Evolutionary conservation across 2,113 vertebrate genomes (phyloP).

Genomic region (Pica pica): DNA sequence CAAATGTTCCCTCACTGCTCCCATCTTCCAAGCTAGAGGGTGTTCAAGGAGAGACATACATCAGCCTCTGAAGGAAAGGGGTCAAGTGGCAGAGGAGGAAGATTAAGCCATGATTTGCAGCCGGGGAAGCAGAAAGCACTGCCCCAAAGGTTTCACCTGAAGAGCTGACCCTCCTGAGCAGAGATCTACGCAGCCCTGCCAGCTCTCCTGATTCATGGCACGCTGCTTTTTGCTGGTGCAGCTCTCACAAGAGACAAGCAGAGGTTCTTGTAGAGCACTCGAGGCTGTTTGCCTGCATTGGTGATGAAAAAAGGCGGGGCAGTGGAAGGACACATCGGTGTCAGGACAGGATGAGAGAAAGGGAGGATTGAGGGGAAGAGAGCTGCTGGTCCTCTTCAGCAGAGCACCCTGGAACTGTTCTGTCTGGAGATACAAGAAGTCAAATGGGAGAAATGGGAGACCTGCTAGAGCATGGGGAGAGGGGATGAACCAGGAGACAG

Average conservation of each 20-base stretch:
- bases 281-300: neutral
- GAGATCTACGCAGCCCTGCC: neutral
- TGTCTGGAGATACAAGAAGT: accelerated
- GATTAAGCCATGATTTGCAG: constrained; percentile 39
- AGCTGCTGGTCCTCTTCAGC: neutral
- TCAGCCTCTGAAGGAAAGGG: neutral
- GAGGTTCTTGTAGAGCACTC: neutral
- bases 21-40: neutral
- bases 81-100: neutral
- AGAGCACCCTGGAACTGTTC: neutral
- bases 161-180: constrained; percentile 10
- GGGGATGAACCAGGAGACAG: neutral
- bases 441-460: neutral
- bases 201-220: neutral
- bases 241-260: neutral
- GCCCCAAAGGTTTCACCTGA: constrained; percentile 17
- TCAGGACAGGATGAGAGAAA: neutral
- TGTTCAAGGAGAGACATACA: constrained; percentile 45
- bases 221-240: neutral
- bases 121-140: neutral
- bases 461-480: neutral
- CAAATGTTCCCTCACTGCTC: neutral
- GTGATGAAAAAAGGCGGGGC: neutral
- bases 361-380: neutral
- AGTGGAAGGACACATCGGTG: neutral